Evolutionary conservation across 1,140 invertebrate genomes (phyloP).

Genomic region (Diabrotica undecimpunctata): DNA sequence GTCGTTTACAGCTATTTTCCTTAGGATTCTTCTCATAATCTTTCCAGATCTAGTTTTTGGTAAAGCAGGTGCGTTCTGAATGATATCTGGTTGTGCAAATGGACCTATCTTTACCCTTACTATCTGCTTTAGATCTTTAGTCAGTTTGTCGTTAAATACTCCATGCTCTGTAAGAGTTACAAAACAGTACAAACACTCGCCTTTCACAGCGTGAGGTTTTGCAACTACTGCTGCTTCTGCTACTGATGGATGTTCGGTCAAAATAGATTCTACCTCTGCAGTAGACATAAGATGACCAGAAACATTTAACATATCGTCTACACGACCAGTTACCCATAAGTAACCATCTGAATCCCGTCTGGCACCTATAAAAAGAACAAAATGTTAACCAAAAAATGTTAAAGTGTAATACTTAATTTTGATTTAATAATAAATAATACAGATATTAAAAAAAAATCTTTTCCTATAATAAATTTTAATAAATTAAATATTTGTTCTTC

Average conservation of each 20-base stretch:
- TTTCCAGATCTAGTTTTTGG: constrained; percentile 98
- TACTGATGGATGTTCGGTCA: constrained; percentile 78
- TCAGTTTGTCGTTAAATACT: constrained; percentile 65
- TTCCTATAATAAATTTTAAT: no score
- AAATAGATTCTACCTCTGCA: constrained; percentile 88
- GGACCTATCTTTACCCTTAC: constrained; percentile 92
- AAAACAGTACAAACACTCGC: constrained; percentile 96
- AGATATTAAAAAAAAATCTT: no score
- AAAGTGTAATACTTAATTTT: no score
- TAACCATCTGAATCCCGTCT: constrained; percentile 90
- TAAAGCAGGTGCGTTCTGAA: constrained; percentile 86
- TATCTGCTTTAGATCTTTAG: constrained; percentile 73
- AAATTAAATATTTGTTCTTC: no score
- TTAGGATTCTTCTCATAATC: constrained; percentile 91
- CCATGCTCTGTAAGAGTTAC: constrained; percentile 80
- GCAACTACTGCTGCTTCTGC: constrained; percentile 95
- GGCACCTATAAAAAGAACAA: constrained; percentile 61
- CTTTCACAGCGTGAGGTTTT: constrained; percentile 89
- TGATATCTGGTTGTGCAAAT: constrained; percentile 92
- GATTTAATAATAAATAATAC: no score
- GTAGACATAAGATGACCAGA: constrained; percentile 97
- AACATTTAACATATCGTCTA: constrained; percentile 98
- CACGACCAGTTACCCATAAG: constrained; percentile 93
- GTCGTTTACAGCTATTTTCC: constrained; percentile 89
- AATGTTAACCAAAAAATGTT: no score